Conservation (phyloP, 2,888 invertebrate genomes). For the Macrophya annulata region DNA sequence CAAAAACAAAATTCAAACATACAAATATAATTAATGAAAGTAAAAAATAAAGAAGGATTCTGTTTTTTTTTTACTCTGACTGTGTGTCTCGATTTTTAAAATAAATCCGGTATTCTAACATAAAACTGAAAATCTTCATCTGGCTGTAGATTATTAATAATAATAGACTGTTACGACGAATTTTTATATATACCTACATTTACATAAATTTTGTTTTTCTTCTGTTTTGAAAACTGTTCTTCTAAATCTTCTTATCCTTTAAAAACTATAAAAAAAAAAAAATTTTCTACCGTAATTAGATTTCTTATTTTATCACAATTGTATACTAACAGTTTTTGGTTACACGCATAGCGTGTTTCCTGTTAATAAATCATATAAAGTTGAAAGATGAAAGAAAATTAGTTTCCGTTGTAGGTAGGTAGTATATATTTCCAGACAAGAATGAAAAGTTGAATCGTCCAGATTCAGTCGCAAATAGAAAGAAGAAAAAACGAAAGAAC, state of each 20-base stretch:
- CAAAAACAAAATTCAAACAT: too few species aligned
- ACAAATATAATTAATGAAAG: too few species aligned
- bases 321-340: neutral
- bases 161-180: neutral
- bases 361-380: constrained; percentile 11
- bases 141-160: neutral
- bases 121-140: neutral
- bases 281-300: neutral
- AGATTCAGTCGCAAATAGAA: neutral
- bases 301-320: neutral
- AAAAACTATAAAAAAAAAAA: neutral
- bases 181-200: too few species aligned
- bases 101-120: neutral
- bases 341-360: constrained; percentile 10
- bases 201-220: too few species aligned
- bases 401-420: too few species aligned
- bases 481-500: neutral
- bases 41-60: neutral
- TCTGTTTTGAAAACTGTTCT: neutral
- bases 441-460: neutral
- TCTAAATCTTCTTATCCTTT: neutral
- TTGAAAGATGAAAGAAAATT: neutral
- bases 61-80: neutral
- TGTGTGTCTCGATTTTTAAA: neutral
- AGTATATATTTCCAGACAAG: neutral